Conservation (phyloP, 2,113 vertebrate species). For the Sigmodon hispidus region DNA sequence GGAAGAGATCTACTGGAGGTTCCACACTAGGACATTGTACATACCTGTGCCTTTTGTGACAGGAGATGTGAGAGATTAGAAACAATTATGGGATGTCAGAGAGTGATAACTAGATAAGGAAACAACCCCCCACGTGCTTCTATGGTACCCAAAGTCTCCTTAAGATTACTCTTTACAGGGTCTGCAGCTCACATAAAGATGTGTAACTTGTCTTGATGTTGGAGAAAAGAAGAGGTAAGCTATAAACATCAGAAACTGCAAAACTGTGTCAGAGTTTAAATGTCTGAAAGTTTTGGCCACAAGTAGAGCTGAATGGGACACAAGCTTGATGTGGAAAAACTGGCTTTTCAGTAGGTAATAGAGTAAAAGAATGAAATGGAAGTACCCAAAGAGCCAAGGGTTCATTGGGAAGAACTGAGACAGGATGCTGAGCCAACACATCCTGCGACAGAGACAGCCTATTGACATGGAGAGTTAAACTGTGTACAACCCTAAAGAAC, state of each 20-base stretch:
- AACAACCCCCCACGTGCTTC: neutral
- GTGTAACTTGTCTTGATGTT: neutral
- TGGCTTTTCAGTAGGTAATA: neutral
- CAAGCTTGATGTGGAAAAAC: neutral
- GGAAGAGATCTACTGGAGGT: neutral
- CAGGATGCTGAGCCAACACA: neutral
- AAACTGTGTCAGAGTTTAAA: neutral
- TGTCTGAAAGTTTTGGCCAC: neutral
- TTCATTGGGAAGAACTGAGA: neutral
- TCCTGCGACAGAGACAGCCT: neutral
- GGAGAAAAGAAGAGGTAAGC: neutral
- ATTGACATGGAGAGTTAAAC: neutral
- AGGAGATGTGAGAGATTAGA: neutral
- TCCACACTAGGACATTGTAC: neutral
- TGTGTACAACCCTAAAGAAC: neutral
- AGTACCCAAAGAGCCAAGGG: neutral
- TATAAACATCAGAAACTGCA: neutral
- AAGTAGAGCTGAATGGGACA: neutral
- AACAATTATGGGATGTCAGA: neutral
- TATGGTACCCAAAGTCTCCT: neutral
- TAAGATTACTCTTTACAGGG: neutral
- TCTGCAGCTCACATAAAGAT: neutral
- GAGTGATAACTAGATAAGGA: neutral
- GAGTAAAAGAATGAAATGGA: neutral
- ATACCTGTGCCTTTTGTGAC: neutral